Base-by-base conservation (phyloP, 2,113 vertebrate genomes). In the Sialia sialis region DNA sequence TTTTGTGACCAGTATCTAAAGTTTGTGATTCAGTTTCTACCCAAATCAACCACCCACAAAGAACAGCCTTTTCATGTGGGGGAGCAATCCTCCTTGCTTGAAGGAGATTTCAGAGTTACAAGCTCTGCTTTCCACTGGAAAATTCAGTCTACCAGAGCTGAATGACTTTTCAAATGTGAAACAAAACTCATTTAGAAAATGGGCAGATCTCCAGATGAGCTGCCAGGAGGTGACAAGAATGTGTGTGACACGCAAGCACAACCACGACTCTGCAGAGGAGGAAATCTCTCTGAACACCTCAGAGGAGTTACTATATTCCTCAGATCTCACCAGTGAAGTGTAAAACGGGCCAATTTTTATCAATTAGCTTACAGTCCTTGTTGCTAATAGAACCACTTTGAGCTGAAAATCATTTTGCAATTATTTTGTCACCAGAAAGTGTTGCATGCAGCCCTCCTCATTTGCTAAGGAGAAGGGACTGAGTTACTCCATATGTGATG, bases 141-240 rank as follows among this genome's bases (percentile, higher is more conserved):
- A 91, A 85, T 51, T 83, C 59, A 2, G 52, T 55, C 59, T 85
- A 23, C 27, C 39, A 27, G 30, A 94, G 39, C 59, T 4, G 43
- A 91, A 80, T 63, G 75, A 77, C 48, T 94, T 91, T 58, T 88
- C 72, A 90, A 52, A 93, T 25, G 56, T 68, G 85, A 88, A 95
- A 88, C 63, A 83, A 93, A 97, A 92, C 56, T 93, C 55, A 91
- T 93, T 95, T 91, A 88, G 36, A 60, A 94, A 94, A 74, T 4
- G 43, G 88, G 63, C 79, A 94, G 60, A 78, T 75, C 78, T 95
- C 79, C 82, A 78, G 72, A 88, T 72, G 56, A 93, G 26, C 67
- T 80, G 59, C 56, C 94, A 94, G 63, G 84, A 90, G 64, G 60
- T 67, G 87, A 82, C 52, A 81, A 32, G 56, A 77, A 74, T 0